phyloP scores from a whole-genome alignment of 2,888 invertebrate genomes.

The Furcula furcula region DNA sequence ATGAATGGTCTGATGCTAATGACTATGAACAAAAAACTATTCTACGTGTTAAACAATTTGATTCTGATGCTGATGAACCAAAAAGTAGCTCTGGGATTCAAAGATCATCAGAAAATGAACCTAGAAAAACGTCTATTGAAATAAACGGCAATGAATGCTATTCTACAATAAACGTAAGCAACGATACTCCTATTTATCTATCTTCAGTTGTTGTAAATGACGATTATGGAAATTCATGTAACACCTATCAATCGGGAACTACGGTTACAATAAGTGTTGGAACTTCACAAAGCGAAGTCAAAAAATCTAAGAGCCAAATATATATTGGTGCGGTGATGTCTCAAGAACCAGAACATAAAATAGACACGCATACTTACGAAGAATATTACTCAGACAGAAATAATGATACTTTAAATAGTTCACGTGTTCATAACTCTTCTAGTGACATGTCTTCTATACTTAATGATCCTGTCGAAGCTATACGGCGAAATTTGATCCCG shows the following conservation, averaged over 20 bases:
- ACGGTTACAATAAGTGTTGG: slow-evolving; percentile 84
- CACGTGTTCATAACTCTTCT: slow-evolving; percentile 25
- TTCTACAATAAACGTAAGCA: slow-evolving; percentile 87
- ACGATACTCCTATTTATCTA: slow-evolving; percentile 86
- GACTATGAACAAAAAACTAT: slow-evolving; percentile 73
- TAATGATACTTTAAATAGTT: slow-evolving; percentile 28
- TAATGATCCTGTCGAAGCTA: slow-evolving; percentile 89
- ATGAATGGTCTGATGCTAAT: slow-evolving; percentile 76
- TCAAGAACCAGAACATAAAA: slow-evolving; percentile 39
- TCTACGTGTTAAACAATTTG: slow-evolving; percentile 69
- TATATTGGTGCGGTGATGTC: slow-evolving; percentile 70
- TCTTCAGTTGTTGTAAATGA: slow-evolving; percentile 88
- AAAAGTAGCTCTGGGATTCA: slow-evolving; percentile 40
- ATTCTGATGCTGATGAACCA: slow-evolving; percentile 70
- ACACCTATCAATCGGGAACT: slow-evolving; percentile 78
- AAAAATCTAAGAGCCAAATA: slow-evolving; percentile 76
- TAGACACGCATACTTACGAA: slow-evolving; percentile 65
- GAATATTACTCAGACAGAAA: slow-evolving; percentile 59
- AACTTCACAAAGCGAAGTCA: slow-evolving; percentile 68
- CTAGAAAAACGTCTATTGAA: slow-evolving; percentile 86
- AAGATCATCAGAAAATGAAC: slow-evolving; percentile 58
- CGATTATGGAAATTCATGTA: slow-evolving; percentile 65
- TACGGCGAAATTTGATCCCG: slow-evolving; percentile 87
- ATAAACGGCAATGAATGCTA: slow-evolving; percentile 89
- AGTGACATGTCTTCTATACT: slow-evolving; percentile 80